Percentiles rank a stretch among this genome's conserved stretches.
Conservation (phyloP, 2,113 vertebrate genomes). For the Pan troglodytes region DNA sequence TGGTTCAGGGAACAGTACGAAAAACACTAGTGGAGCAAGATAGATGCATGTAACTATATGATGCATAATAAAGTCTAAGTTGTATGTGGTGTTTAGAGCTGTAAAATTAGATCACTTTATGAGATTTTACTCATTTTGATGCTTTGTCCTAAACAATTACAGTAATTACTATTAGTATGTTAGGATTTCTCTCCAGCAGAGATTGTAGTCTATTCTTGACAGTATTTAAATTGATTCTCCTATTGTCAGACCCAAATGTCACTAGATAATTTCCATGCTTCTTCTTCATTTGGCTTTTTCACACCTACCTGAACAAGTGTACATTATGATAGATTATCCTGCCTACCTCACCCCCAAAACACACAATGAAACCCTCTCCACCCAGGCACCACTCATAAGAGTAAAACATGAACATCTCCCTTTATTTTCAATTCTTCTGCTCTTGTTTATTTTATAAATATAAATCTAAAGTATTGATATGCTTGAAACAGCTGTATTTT, state of each 20-base stretch:
- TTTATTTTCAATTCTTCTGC: not conserved
- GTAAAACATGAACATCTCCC: not conserved
- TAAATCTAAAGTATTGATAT: not conserved
- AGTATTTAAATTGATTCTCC: not conserved
- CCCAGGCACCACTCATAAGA: not conserved
- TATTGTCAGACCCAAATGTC: not conserved
- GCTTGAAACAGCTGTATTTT: not conserved
- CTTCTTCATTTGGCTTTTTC: not conserved
- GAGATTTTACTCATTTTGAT: not conserved
- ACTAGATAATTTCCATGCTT: not conserved
- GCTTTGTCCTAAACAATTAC: not conserved
- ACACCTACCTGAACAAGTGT: not conserved
- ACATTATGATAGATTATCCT: not conserved
- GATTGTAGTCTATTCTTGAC: not conserved
- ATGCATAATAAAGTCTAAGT: not conserved
- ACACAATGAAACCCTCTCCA: not conserved
- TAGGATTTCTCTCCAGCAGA: not conserved
- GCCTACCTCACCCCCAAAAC: not conserved
- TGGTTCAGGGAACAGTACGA: not conserved
- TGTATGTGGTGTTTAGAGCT: conserved; percentile 6
- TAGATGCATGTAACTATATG: not conserved
- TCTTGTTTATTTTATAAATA: not conserved
- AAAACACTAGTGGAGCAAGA: not conserved
- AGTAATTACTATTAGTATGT: not conserved
- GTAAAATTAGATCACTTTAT: not conserved